Conservation (phyloP, 1,140 invertebrate genomes). For the Delia radicum region DNA sequence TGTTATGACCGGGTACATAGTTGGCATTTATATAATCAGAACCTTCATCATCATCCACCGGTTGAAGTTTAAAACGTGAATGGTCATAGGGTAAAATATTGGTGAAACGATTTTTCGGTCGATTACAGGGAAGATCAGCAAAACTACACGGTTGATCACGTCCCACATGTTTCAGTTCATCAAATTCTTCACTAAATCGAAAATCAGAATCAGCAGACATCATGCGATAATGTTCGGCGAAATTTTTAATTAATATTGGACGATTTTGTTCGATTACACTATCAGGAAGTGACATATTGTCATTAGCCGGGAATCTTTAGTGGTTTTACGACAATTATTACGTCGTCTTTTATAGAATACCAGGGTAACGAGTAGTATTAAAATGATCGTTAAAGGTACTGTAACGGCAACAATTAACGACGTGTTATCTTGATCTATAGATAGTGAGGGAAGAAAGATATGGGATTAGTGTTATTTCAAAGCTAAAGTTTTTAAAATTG, state of each 20-base stretch:
- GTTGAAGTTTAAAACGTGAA: conserved; percentile 90
- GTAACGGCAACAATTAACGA: conserved; percentile 75
- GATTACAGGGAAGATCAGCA: conserved; percentile 92
- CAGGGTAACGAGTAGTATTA: conserved; percentile 60
- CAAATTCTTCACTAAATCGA: conserved; percentile 96
- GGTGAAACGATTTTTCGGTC: conserved; percentile 97
- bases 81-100: conserved; percentile 99
- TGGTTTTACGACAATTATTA: conserved; percentile 64
- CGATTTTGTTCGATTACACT: conserved; percentile 81
- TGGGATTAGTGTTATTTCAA: neutral
- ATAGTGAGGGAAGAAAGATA: neutral
- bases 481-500: no score
- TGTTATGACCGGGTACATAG: conserved; percentile 93
- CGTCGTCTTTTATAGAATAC: conserved; percentile 62
- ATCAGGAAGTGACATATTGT: conserved; percentile 74
- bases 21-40: conserved; percentile 97
- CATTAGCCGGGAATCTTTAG: conserved; percentile 68
- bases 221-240: conserved; percentile 88
- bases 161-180: conserved; percentile 93
- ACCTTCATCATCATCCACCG: conserved; percentile 94
- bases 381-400: conserved; percentile 66
- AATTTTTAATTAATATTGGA: conserved; percentile 86
- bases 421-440: conserved; percentile 80
- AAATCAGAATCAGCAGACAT: conserved; percentile 99
- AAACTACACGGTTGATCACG: conserved; percentile 85